phyloP scores from a whole-genome alignment of 2,888 invertebrate genomes.

The Agonopterix subpropinquella region DNA sequence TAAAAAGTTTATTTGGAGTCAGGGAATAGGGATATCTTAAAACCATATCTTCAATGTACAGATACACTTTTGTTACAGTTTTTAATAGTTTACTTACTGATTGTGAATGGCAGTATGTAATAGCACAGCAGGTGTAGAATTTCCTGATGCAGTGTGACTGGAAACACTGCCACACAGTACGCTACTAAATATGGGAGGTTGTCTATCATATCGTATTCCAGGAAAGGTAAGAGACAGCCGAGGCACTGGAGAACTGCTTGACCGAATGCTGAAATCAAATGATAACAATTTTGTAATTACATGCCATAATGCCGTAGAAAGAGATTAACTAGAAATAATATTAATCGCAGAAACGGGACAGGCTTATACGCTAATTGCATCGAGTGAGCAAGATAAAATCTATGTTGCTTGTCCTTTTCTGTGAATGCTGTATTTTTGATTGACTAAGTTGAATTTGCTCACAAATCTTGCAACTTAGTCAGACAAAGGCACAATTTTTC shows the following conservation, averaged over 20 bases:
- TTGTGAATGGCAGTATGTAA: slow-evolving; percentile 96
- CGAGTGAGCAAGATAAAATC: too few species aligned
- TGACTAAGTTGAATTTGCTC: too few species aligned
- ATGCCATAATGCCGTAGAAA: too few species aligned
- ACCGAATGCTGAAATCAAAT: slow-evolving; percentile 83
- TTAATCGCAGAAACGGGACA: neutral
- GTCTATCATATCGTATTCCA: slow-evolving; percentile 97
- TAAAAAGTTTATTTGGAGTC: too few species aligned
- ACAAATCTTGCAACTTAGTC: too few species aligned
- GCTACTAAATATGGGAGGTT: slow-evolving; percentile 96
- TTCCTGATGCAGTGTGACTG: slow-evolving; percentile 92
- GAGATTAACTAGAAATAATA: too few species aligned
- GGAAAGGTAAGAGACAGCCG: slow-evolving; percentile 95
- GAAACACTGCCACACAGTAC: slow-evolving; percentile 94
- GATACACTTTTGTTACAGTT: neutral
- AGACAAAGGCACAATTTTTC: too few species aligned
- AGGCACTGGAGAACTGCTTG: slow-evolving; percentile 95
- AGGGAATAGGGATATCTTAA: neutral
- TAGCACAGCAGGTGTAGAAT: slow-evolving; percentile 96
- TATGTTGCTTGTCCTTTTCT: too few species aligned
- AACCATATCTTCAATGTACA: neutral
- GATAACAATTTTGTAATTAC: neutral
- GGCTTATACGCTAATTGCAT: too few species aligned
- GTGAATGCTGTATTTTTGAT: too few species aligned
- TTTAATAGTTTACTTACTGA: slow-evolving; percentile 77